Percentiles rank a stretch among this genome's conserved stretches.
Conservation (phyloP, 1,140 invertebrate species). For the Episyrphus balteatus region DNA sequence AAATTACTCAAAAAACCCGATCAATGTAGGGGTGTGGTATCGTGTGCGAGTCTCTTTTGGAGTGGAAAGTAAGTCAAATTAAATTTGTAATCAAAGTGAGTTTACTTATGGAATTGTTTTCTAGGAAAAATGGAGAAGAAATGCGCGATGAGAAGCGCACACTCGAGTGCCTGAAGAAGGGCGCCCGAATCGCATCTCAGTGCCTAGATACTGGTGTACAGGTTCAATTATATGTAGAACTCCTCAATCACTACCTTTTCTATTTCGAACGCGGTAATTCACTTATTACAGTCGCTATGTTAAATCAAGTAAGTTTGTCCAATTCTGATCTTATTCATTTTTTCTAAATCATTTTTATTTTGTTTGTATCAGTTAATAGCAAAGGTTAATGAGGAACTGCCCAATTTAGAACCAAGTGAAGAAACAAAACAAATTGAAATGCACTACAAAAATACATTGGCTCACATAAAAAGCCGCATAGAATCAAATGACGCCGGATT, state of each 20-base stretch:
- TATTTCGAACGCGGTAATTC: conserved; percentile 89
- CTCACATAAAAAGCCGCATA: conserved; percentile 58
- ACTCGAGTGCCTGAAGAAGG: conserved; percentile 92
- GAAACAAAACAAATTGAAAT: conserved; percentile 94
- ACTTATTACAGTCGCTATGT: conserved; percentile 50
- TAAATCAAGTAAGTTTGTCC: conserved; percentile 40
- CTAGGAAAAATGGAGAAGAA: conserved; percentile 41
- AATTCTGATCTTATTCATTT: neutral
- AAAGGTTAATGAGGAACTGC: conserved; percentile 86
- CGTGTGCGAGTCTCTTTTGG: conserved; percentile 95
- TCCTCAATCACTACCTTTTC: conserved; percentile 89
- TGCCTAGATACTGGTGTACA: conserved; percentile 97
- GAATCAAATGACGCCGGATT: conserved; percentile 51
- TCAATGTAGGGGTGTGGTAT: conserved; percentile 83
- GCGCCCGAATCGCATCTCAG: conserved; percentile 85
- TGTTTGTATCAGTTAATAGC: conserved; percentile 63
- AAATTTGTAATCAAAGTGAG: neutral
- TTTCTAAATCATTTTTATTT: conserved; percentile 4
- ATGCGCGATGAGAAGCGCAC: conserved; percentile 85
- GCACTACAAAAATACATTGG: conserved; percentile 82
- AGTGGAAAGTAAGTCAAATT: conserved; percentile 54
- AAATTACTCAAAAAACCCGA: conserved; percentile 97
- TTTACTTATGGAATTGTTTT: conserved; percentile 15
- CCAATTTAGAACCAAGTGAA: conserved; percentile 84
- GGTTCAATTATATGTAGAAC: conserved; percentile 88